Base-by-base conservation (phyloP, 2,113 vertebrate genomes). In the Pedionomus torquatus region DNA sequence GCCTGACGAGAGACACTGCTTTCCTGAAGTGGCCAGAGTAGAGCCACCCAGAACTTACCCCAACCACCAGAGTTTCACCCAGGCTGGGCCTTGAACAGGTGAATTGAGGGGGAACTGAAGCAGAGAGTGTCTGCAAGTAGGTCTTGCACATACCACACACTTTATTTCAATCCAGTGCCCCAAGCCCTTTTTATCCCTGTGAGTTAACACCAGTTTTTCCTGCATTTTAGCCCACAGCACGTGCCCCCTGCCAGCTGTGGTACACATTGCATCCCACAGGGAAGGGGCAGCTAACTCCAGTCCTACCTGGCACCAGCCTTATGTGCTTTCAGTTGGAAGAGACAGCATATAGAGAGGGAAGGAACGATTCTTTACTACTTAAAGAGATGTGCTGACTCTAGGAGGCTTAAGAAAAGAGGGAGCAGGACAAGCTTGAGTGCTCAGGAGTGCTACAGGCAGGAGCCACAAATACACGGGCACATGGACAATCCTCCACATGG, bases 191-290 rank as follows among this genome's bases (percentile, higher is more conserved):
- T 41, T 41, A 41, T 24, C 6, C 11, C 13, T 11, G 8, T 0
- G 11, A 55, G 51, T 18, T 46, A 31, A 51, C 18, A 37, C 4
- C 58, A 49, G 43, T 10, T 52, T 43, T 13, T 66, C 57, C 82
- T 43, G 37, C 41, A 25, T 5, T 24, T 2, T 43, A n/a, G 75
- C 12, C 52, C 35, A 44, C 35, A 51, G 71, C 65, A 18, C 3
- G 0, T 2, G 21, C 13, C 14, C 79, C n/a, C 39, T 35, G 37
- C 23, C 33, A 43, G 63, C 46, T 48, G 72, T 11, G 39, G 43
- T 5, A 54, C 23, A 24, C 0, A 0, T 2, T 5, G 10, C 35
- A 25, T 17, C 60, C 35, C 58, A 7, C 25, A 39, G 4, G 0
- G 2, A 68, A 24, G 23, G 16, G 24, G 61, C 6, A n/a, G 15